Evolutionary conservation across 2,797 vertebrate genomes (phyloP).

Genomic region (Pseudomugil tenellus): DNA sequence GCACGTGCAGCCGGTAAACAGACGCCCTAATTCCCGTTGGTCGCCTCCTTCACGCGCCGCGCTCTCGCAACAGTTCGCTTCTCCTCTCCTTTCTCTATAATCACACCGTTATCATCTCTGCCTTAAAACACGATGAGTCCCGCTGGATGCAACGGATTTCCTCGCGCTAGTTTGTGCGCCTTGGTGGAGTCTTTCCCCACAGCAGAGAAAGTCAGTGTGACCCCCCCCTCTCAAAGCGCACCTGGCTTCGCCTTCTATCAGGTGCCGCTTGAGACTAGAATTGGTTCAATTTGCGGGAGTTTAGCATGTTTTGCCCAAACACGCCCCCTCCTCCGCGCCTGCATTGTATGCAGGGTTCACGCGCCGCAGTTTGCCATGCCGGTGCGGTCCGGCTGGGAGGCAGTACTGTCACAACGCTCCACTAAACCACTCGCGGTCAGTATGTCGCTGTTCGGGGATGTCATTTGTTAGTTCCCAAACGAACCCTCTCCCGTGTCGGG

Average conservation of each 20-base stretch:
- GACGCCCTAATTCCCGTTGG: conserved; percentile 71
- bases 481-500: conserved; percentile 32
- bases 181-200: conserved; percentile 9
- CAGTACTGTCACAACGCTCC: conserved; percentile 38
- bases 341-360: conserved; percentile 63
- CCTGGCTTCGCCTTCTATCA: conserved; percentile 5
- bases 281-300: conserved; percentile 64
- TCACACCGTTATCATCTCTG: conserved; percentile 7
- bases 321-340: conserved; percentile 73
- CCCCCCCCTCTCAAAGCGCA: conserved; percentile 10
- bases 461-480: conserved; percentile 27
- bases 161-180: conserved; percentile 24
- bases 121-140: neutral
- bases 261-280: conserved; percentile 30
- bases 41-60: conserved; percentile 32
- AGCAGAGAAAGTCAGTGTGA: conserved; percentile 23
- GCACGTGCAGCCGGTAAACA: conserved; percentile 86
- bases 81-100: neutral
- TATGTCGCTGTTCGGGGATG: conserved; percentile 44
- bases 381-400: conserved; percentile 43
- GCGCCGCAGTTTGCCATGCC: conserved; percentile 61
- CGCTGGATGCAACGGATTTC: neutral
- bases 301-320: conserved; percentile 71
- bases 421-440: conserved; percentile 30
- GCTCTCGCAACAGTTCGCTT: conserved; percentile 40